A percentile compares a stretch with the other conserved stretches of the same genome.
phyloP scores from a whole-genome alignment of 2,797 vertebrate genomes.

The Characodon lateralis region DNA sequence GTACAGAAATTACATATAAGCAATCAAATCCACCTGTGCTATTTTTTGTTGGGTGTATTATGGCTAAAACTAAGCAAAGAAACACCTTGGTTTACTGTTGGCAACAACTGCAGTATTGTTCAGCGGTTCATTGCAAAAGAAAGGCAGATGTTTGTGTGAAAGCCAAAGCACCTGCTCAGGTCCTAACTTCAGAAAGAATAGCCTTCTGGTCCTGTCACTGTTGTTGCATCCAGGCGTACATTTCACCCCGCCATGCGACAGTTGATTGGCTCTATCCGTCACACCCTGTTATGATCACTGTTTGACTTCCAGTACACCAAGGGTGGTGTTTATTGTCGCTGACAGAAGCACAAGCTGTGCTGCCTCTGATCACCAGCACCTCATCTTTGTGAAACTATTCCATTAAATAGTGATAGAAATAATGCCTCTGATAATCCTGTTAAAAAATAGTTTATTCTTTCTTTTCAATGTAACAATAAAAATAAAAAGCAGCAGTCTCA shows the following conservation, averaged over 20 bases:
- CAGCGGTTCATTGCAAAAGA: conserved; percentile 6
- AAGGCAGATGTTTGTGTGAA: conserved; percentile 9
- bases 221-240: conserved; percentile 21
- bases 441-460: too few species aligned
- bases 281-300: conserved; percentile 53
- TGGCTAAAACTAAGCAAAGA: not conserved
- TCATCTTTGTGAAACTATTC: not conserved
- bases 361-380: conserved; percentile 15
- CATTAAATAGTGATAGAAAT: too few species aligned
- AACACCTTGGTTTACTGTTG: not conserved
- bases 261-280: conserved; percentile 65
- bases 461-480: too few species aligned
- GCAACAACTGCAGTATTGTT: not conserved
- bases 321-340: conserved; percentile 37
- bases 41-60: not conserved
- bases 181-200: conserved; percentile 64
- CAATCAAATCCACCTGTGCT: not conserved
- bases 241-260: conserved; percentile 43
- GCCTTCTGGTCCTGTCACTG: conserved; percentile 66
- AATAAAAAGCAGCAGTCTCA: too few species aligned
- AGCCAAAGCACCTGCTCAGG: conserved; percentile 61
- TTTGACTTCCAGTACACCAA: conserved; percentile 40
- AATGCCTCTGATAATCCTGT: too few species aligned
- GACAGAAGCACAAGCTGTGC: conserved; percentile 35
- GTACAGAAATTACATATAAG: not conserved